Evolutionary conservation across 2,888 invertebrate species (phyloP), one percentile per base, ranked within the genome.

Genomic region (Macrophya annulata): DNA sequence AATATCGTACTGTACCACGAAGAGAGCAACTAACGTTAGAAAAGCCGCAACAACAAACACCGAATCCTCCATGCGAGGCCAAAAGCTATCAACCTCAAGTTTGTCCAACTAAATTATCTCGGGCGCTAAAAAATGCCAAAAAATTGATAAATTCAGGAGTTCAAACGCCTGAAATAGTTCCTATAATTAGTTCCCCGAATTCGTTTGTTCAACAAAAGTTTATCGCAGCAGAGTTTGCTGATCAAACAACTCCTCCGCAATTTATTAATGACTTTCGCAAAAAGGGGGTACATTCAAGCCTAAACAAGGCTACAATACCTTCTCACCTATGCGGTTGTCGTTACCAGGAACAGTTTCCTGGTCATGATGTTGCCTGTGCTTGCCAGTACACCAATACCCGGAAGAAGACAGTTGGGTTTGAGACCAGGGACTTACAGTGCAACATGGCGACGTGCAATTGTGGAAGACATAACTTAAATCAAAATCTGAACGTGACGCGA

Each of bases 401-500:
- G 17, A 15, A 62, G 37, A 81, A 62, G 21, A 51, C 25, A 8
- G 62, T 81, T 2, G 59, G 25, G 40, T 81, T 81, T 31, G 37
- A 21, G 55, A 31, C 77, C 9, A 55, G 17, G 1, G 37, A 55
- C 10, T 31, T 51, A 15, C 17, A 31, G 9, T 51, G 77, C 9
- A 55, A 25, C 37, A 43, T 37, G 15, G 31, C 77, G 31, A 17
- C 37, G 1, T 48, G 17, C 37, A 21, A 81, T 62, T 43, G 12
- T 59, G 37, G 40, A 6, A 62, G n/a, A 74, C 72, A 74, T n/a
- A 74, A 25, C 45, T 45, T 45, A 0, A 45, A 74, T 43, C 72
- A 59, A 2, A 81, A 81, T 12, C 17, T 81, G 1, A 81, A 81
- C 40, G 81, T 81, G 43, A 81, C 62, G 43, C 62, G 43, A 59